Evolutionary conservation across 2,113 vertebrate species (phyloP), one percentile per base, ranked within the genome.

Genomic region (Corythoichthys intestinalis): DNA sequence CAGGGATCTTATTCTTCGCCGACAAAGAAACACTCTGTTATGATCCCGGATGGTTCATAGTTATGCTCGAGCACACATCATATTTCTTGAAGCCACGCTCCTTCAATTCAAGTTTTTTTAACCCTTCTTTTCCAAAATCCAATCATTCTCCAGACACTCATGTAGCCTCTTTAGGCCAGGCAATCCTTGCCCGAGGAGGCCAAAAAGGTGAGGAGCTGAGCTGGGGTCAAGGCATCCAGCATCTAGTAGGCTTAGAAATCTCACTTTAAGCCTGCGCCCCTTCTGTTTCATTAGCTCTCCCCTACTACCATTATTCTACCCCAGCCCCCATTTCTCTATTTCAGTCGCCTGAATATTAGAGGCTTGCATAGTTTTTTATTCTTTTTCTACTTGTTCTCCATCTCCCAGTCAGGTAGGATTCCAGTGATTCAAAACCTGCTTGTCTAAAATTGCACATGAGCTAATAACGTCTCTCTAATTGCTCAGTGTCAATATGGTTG

Each of bases 401-500:
- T 70, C 35, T 69, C 49, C 41, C 56, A 64, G 70, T 15, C 59
- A 66, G 62, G 72, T 79, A 78, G 66, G 66, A 87, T 77, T 85
- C 80, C 83, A 63, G 68, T 52, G 69, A 88, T 82, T 80, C 70
- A 71, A 71, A 78, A 79, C 65, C 44, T 67, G 48, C 28, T 83
- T 61, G 68, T 73, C 75, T 1, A 60, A 79, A 86, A 83, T 72
- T 80, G 83, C 76, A 67, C 58, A 79, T 83, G 85, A 86, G 85
- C 85, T 87, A 87, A 91, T 82, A 87, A 88, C 86, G 86, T 86
- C 79, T 34, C 86, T 85, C 75, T 88, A 87, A 90, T 91, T 90
- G 86, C 90, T 87, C 73, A 72, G 75, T 86, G 88, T 91, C 91
- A 91, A 91, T 92, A 91, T 85, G 88, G 89, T 88, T 87, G 87